Conservation (phyloP, 92 coral and sea anemone genomes). For the Palythoa heliodiscus region DNA sequence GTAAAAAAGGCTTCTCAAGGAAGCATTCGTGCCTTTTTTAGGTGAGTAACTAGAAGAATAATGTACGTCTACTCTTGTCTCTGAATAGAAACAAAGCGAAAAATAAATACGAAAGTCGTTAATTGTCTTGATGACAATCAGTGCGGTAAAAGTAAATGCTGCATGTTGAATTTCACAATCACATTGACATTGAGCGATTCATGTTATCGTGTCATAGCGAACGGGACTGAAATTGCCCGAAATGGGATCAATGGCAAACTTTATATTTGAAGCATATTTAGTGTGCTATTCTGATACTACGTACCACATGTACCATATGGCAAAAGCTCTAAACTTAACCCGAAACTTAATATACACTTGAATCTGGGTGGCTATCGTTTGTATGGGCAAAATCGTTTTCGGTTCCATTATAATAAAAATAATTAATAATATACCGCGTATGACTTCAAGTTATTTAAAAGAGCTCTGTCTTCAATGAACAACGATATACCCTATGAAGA, state of each 20-base stretch:
- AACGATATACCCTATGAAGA: not conserved
- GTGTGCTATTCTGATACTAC: conserved; percentile 15
- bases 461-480: conserved; percentile 19
- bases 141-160: conserved; percentile 10
- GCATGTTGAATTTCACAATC: conserved; percentile 20
- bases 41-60: conserved; percentile 28
- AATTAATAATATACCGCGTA: not conserved
- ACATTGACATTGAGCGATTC: conserved; percentile 9
- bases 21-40: conserved; percentile 11
- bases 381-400: conserved; percentile 8
- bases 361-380: conserved; percentile 13
- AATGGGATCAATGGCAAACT: not conserved
- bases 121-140: conserved; percentile 12
- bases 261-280: conserved; percentile 20
- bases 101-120: conserved; percentile 21
- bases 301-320: conserved; percentile 24
- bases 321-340: conserved; percentile 21
- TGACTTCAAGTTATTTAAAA: conserved; percentile 12
- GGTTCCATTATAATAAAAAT: not conserved
- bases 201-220: conserved; percentile 17
- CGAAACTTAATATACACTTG: conserved; percentile 17
- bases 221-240: conserved; percentile 11
- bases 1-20: conserved; percentile 27
- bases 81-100: conserved; percentile 37
- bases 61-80: conserved; percentile 14